These are phyloP conservation scores for Siderastrea siderea DNA, from an alignment of 92 coral and sea anemone genomes.

Conservation along the genomic window DNA sequence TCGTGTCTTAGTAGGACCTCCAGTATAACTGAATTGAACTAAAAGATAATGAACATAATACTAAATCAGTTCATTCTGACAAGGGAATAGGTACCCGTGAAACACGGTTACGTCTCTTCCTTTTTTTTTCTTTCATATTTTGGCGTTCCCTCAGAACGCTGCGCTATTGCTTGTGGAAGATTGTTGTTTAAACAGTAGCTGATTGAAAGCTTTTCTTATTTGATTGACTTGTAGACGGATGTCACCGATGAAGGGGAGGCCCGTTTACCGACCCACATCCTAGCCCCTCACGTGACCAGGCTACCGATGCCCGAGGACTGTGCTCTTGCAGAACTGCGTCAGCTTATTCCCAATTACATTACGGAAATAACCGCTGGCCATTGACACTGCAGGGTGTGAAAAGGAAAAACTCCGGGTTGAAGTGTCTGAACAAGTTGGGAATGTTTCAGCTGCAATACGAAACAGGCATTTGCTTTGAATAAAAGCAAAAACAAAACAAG, in stretches of 20 bases:
- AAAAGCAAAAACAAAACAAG: neutral
- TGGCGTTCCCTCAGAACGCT: no score
- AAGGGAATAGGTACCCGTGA: no score
- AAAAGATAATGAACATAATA: no score
- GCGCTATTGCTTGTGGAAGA: no score
- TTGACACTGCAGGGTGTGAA: neutral
- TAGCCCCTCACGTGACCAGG: conserved; percentile 90
- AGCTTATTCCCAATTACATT: conserved; percentile 86
- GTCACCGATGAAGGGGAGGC: conserved; percentile 68
- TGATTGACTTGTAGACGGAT: conserved; percentile 64
- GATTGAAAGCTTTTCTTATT: neutral
- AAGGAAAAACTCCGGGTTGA: neutral
- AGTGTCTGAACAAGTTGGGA: neutral
- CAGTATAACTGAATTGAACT: no score
- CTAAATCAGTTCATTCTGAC: no score
- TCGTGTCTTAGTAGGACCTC: no score
- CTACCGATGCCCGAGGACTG: conserved; percentile 98
- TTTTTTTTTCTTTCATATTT: no score
- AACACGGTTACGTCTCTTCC: no score
- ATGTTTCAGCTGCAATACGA: neutral
- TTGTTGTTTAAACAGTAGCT: neutral
- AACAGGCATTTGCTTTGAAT: neutral
- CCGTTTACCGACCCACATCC: conserved; percentile 76
- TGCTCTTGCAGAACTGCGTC: conserved; percentile 88
- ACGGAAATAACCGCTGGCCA: conserved; percentile 77